A percentile compares a stretch with the other conserved stretches of the same genome.
Conservation (phyloP, 2,888 invertebrate species). For the Nymphalis urticae region DNA sequence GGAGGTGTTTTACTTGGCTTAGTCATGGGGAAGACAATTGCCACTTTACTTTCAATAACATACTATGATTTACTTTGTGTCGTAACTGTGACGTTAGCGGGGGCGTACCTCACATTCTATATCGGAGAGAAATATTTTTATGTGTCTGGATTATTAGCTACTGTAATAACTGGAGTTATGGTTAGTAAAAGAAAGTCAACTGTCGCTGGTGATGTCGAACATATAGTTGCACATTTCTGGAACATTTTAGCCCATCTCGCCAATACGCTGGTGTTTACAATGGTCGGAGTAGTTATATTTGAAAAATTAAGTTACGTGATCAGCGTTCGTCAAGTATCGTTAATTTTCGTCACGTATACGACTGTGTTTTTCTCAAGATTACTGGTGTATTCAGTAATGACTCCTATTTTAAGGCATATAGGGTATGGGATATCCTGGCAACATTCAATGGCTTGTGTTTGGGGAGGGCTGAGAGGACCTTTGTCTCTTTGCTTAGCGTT, state of each 20-base stretch:
- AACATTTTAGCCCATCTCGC: conserved; percentile 59
- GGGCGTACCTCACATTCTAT: conserved; percentile 68
- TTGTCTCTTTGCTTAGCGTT: conserved; percentile 82
- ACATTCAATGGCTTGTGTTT: conserved; percentile 81
- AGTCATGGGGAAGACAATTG: conserved; percentile 64
- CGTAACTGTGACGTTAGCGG: conserved; percentile 63
- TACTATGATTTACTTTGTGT: conserved; percentile 68
- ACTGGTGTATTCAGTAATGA: conserved; percentile 74
- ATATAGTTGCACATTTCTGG: conserved; percentile 64
- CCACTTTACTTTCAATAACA: conserved; percentile 59
- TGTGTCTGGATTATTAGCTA: conserved; percentile 67
- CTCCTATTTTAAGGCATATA: conserved; percentile 74
- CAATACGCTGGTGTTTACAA: conserved; percentile 82
- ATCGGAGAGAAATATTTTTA: conserved; percentile 72
- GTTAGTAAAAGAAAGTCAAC: conserved; percentile 66
- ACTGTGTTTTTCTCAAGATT: conserved; percentile 73
- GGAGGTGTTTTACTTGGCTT: conserved; percentile 66
- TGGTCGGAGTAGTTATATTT: conserved; percentile 83
- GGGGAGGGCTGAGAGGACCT: conserved; percentile 84
- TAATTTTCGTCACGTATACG: conserved; percentile 71
- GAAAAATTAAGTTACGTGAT: conserved; percentile 74
- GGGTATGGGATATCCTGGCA: conserved; percentile 83
- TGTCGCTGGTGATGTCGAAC: conserved; percentile 68
- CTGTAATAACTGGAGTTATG: conserved; percentile 64
- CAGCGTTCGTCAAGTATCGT: conserved; percentile 61